Conservation (phyloP, 2,888 invertebrate genomes). For the Oligia strigilis region DNA sequence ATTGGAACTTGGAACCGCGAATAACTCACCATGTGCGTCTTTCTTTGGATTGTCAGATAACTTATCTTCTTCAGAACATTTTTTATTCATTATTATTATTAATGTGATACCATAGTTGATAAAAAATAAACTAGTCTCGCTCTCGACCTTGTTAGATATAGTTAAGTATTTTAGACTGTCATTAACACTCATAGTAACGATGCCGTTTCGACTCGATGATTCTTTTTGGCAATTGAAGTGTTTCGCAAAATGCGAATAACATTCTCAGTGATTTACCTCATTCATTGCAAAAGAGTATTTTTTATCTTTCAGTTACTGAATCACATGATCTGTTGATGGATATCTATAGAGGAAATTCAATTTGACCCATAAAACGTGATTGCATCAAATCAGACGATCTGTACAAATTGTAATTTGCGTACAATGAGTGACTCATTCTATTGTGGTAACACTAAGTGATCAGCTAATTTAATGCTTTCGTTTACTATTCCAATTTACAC, state of each 20-base stretch:
- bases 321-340: conserved; percentile 32
- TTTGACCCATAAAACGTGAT: conserved; percentile 56
- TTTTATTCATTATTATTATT: conserved; percentile 26
- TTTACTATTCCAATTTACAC: conserved; percentile 45
- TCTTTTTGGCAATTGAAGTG: conserved; percentile 45
- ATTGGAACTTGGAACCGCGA: conserved; percentile 24
- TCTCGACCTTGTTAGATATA: conserved; percentile 40
- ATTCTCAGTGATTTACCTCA: conserved; percentile 24
- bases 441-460: conserved; percentile 61
- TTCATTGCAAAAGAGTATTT: conserved; percentile 16
- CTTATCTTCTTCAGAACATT: conserved; percentile 19
- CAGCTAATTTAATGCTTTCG: conserved; percentile 54
- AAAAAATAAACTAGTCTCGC: conserved; percentile 18
- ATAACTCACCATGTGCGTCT: conserved; percentile 16
- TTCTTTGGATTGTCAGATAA: conserved; percentile 30
- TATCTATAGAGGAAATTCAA: conserved; percentile 34
- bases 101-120: conserved; percentile 29
- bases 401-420: conserved; percentile 72
- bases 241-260: conserved; percentile 39
- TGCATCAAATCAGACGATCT: conserved; percentile 53
- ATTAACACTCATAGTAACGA: conserved; percentile 9
- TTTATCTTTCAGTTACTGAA: conserved; percentile 8
- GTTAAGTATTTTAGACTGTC: conserved; percentile 35
- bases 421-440: conserved; percentile 75
- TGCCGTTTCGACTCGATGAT: conserved; percentile 30